These are phyloP conservation scores for Gambusia yucatana DNA, from an alignment of 2,797 vertebrate species.

Conservation along the genomic window DNA sequence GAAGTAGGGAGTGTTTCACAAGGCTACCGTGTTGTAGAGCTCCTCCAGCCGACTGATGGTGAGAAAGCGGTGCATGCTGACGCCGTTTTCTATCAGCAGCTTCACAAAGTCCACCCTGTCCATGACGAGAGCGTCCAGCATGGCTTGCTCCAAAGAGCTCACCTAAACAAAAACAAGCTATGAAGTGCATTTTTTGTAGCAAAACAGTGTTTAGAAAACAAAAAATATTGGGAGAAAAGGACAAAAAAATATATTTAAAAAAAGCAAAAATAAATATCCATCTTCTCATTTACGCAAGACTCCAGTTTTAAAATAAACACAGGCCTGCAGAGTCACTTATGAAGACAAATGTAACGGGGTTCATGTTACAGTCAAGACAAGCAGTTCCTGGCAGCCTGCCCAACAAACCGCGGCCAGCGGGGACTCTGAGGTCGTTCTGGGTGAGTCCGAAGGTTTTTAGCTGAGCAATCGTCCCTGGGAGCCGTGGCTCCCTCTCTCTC, in stretches of 20 bases:
- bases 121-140: slow-evolving; percentile 98
- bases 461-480: slow-evolving; percentile 47
- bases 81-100: slow-evolving; percentile 97
- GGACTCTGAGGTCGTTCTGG: slow-evolving; percentile 47
- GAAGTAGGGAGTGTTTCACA: background rate
- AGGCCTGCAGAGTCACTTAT: slow-evolving; percentile 30
- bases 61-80: slow-evolving; percentile 99
- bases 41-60: slow-evolving; percentile 96
- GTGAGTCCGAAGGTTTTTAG: slow-evolving; percentile 50
- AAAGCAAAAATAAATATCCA: slow-evolving; percentile 40
- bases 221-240: background rate
- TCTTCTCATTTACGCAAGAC: slow-evolving; percentile 29
- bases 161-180: slow-evolving; percentile 81
- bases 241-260: slow-evolving; percentile 17
- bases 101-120: slow-evolving; percentile 99
- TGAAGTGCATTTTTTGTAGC: slow-evolving; percentile 14
- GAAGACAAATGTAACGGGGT: slow-evolving; percentile 43
- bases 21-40: slow-evolving; percentile 94
- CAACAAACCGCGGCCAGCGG: slow-evolving; percentile 27
- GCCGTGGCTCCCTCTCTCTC: background rate
- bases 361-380: slow-evolving; percentile 66
- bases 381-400: slow-evolving; percentile 38
- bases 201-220: slow-evolving; percentile 47
- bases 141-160: slow-evolving; percentile 96
- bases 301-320: slow-evolving; percentile 62